Evolutionary conservation across 2,888 invertebrate genomes (phyloP).

Genomic region (Drosophila rubida): DNA sequence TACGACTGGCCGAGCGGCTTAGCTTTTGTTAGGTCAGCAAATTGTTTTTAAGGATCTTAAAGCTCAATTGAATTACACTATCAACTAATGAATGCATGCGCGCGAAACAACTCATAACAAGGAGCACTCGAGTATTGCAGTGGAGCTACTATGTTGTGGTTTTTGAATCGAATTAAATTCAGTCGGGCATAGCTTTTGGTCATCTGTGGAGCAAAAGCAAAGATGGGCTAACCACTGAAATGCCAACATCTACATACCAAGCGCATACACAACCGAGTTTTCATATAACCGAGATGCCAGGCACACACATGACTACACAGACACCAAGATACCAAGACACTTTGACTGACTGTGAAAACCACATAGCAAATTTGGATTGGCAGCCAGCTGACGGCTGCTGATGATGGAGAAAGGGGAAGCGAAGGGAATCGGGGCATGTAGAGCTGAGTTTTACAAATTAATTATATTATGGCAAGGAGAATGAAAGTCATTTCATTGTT

Average conservation of each 20-base stretch:
- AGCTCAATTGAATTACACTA: constrained; percentile 5
- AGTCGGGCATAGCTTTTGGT: constrained; percentile 41
- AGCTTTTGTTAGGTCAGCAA: neutral
- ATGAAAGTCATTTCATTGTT: constrained; percentile 30
- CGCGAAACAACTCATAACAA: constrained; percentile 4
- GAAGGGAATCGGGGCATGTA: neutral
- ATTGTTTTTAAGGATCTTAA: neutral
- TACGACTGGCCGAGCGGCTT: neutral
- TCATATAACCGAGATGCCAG: constrained; percentile 37
- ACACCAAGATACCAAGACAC: constrained; percentile 2
- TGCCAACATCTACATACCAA: constrained; percentile 44
- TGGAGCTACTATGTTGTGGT: constrained; percentile 21
- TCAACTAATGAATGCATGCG: constrained; percentile 49
- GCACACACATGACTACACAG: constrained; percentile 16
- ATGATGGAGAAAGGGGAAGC: neutral
- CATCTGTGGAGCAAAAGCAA: constrained; percentile 27
- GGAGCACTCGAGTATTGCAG: neutral
- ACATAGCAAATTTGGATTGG: constrained; percentile 42
- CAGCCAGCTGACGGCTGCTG: constrained; percentile 7
- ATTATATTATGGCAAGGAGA: constrained; percentile 45
- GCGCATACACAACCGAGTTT: neutral
- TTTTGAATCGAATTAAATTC: constrained; percentile 44
- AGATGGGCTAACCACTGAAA: constrained; percentile 43
- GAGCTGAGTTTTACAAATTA: constrained; percentile 58
- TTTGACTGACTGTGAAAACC: constrained; percentile 28